Evolutionary conservation across 2,113 vertebrate species (phyloP).

Genomic region (Paralichthys olivaceus): DNA sequence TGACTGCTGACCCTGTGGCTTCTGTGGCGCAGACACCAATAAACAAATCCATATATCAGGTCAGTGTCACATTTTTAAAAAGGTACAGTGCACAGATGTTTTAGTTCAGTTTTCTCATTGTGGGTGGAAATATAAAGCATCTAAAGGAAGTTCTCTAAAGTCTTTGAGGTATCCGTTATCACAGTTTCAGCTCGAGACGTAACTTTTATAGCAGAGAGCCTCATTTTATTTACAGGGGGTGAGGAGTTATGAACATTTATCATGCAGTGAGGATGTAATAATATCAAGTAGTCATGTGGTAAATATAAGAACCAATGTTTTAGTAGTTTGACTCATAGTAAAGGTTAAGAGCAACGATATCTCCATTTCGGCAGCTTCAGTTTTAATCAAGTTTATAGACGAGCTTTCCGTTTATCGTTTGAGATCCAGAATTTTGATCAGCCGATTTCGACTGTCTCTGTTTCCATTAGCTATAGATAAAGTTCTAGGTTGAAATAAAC

Average conservation of each 20-base stretch:
- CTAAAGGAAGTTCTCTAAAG: not conserved
- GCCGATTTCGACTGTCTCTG: no score
- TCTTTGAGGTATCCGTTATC: not conserved
- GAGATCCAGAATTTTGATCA: no score
- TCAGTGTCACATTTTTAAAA: slow-evolving; percentile 4
- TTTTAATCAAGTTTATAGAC: not conserved
- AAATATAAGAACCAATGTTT: no score
- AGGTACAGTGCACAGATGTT: not conserved
- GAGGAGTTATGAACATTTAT: not conserved
- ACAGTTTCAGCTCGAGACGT: not conserved
- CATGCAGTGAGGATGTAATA: not conserved
- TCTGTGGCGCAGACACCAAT: slow-evolving; percentile 5
- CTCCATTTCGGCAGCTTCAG: not conserved
- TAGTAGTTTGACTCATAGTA: no score
- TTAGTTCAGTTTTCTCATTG: not conserved
- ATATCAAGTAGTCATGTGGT: no score
- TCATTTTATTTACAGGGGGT: not conserved
- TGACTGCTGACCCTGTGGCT: slow-evolving; percentile 20
- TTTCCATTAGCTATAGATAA: no score
- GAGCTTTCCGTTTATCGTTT: no score
- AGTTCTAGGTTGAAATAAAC: no score
- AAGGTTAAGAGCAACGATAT: not conserved
- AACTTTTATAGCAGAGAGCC: not conserved
- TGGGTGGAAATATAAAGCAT: not conserved
- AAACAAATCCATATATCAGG: slow-evolving; percentile 3